phyloP scores from a whole-genome alignment of 2,113 vertebrate genomes.

The Eretmochelys imbricata region DNA sequence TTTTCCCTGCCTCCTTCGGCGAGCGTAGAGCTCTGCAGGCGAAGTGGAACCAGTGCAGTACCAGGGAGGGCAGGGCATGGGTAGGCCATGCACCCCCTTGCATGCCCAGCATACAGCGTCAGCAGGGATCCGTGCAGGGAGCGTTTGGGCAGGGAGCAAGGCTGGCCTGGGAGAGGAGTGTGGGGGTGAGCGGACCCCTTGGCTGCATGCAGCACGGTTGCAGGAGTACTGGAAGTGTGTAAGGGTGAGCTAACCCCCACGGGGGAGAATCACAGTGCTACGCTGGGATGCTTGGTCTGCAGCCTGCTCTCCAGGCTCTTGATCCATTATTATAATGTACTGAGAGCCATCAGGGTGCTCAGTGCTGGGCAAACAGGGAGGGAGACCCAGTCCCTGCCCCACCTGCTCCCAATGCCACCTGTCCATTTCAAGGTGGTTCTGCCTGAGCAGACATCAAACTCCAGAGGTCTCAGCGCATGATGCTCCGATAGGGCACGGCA shows the following conservation, averaged over 20 bases:
- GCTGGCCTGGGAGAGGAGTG: neutral
- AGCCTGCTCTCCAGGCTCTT: neutral
- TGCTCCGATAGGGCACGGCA: neutral
- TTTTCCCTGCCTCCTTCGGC: neutral
- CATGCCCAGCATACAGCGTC: neutral
- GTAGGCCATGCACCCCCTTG: neutral
- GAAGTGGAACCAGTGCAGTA: neutral
- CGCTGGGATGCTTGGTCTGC: neutral
- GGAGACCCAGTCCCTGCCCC: neutral
- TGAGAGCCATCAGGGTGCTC: neutral
- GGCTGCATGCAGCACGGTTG: neutral
- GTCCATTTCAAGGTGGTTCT: neutral
- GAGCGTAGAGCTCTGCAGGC: neutral
- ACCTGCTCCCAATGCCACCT: too few species aligned
- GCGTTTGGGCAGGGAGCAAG: neutral
- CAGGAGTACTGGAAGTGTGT: too few species aligned
- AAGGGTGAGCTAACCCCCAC: neutral
- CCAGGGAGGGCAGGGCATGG: neutral
- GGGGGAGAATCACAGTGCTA: neutral
- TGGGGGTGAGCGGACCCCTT: neutral
- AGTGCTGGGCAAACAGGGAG: neutral
- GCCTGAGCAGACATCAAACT: neutral
- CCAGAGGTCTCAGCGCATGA: neutral
- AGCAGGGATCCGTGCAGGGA: neutral
- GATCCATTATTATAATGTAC: neutral